These are phyloP conservation scores for Clostera curtula DNA, from an alignment of 2,888 invertebrate genomes.

Conservation along the genomic window DNA sequence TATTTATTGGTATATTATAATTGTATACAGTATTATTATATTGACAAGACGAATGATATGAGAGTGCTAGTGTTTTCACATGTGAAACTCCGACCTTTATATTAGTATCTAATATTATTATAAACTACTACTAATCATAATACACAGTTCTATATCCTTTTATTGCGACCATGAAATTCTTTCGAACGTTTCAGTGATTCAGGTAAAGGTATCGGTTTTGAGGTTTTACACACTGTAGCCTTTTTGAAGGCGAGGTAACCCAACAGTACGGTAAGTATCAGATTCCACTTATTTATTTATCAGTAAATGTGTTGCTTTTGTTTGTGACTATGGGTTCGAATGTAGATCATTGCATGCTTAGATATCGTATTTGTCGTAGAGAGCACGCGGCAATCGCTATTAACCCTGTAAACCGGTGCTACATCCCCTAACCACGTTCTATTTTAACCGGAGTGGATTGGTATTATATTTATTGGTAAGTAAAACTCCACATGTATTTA, in stretches of 20 bases:
- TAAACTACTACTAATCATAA: slow-evolving; percentile 68
- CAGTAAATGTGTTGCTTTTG: slow-evolving; percentile 43
- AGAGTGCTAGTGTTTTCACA: slow-evolving; percentile 76
- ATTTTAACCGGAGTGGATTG: slow-evolving; percentile 44
- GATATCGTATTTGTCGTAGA: slow-evolving; percentile 28
- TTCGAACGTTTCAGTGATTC: slow-evolving; percentile 58
- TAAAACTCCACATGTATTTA: slow-evolving; percentile 43
- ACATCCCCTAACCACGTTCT: slow-evolving; percentile 30
- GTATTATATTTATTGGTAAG: slow-evolving; percentile 46
- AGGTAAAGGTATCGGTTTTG: slow-evolving; percentile 63
- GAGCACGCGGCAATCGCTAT: slow-evolving; percentile 21
- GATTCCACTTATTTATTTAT: slow-evolving; percentile 23
- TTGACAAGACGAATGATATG: slow-evolving; percentile 60
- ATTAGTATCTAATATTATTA: slow-evolving; percentile 67
- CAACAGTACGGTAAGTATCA: slow-evolving; percentile 52
- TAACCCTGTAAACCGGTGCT: slow-evolving; percentile 39
- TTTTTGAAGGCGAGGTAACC: slow-evolving; percentile 58
- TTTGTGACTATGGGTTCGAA: slow-evolving; percentile 47
- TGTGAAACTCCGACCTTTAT: slow-evolving; percentile 69
- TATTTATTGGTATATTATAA: too few species aligned
- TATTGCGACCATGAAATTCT: slow-evolving; percentile 49
- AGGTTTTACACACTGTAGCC: slow-evolving; percentile 58
- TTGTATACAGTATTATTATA: slow-evolving; percentile 57
- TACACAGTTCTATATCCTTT: slow-evolving; percentile 53
- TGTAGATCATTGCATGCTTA: slow-evolving; percentile 53